A percentile compares a stretch with the other conserved stretches of the same genome.
phyloP scores from a whole-genome alignment of 2,888 invertebrate genomes.

The Leptinotarsa haldemani region DNA sequence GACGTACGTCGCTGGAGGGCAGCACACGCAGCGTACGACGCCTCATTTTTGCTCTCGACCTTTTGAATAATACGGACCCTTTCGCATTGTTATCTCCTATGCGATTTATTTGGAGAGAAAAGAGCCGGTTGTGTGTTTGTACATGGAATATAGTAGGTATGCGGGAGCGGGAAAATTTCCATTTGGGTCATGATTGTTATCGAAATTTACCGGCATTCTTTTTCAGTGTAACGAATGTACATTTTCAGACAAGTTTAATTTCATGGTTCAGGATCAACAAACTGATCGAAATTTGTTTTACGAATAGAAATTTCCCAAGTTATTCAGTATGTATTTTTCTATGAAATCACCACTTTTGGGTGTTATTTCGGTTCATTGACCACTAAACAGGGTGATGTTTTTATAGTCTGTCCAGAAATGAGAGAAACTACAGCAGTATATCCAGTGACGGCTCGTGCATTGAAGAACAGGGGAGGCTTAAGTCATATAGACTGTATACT shows the following conservation, averaged over 20 bases:
- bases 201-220: slow-evolving; percentile 3
- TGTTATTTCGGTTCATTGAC: no score
- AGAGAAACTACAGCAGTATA: no score
- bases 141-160: neutral
- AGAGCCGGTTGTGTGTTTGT: neutral
- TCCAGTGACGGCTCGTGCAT: no score
- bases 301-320: no score
- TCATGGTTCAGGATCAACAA: neutral
- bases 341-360: no score
- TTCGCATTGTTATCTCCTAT: slow-evolving; percentile 7
- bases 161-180: neutral
- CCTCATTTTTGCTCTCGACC: slow-evolving; percentile 12
- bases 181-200: slow-evolving; percentile 3
- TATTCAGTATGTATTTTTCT: no score
- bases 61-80: slow-evolving; percentile 9
- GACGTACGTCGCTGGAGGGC: slow-evolving; percentile 10
- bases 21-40: slow-evolving; percentile 15
- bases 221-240: neutral
- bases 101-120: slow-evolving; percentile 17
- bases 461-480: no score
- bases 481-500: no score
- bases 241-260: neutral
- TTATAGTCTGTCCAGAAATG: no score
- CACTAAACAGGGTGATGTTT: no score
- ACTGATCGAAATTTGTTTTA: no score